Conservation (phyloP, 2,797 vertebrate species). For the Enteromius afrohamiltoni region DNA sequence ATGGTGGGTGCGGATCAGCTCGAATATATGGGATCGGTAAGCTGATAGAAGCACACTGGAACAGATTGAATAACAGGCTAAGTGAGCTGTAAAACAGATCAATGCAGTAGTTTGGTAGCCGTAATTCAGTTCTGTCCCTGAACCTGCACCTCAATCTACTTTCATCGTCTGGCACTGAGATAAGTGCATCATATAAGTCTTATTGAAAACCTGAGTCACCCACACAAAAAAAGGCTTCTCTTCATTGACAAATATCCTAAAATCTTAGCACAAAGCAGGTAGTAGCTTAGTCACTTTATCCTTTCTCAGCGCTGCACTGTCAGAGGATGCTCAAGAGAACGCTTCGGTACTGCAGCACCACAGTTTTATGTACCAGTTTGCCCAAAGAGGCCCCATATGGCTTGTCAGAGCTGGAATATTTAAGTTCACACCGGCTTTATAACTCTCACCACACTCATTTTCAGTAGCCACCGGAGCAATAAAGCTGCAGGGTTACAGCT, state of each 20-base stretch:
- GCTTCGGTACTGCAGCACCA: constrained; percentile 43
- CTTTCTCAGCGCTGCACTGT: constrained; percentile 13
- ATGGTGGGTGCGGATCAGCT: constrained; percentile 41
- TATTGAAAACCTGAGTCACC: not conserved
- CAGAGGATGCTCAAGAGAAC: constrained; percentile 33
- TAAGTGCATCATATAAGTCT: constrained; percentile 38
- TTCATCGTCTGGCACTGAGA: constrained; percentile 16
- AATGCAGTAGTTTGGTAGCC: constrained; percentile 56
- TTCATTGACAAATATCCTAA: constrained; percentile 23
- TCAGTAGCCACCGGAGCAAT: constrained; percentile 38
- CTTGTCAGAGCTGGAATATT: constrained; percentile 53
- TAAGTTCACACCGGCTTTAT: constrained; percentile 55
- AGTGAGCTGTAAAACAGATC: constrained; percentile 64
- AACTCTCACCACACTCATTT: constrained; percentile 49
- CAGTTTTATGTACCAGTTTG: constrained; percentile 47
- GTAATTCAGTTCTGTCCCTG: constrained; percentile 60
- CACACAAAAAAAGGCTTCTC: not conserved
- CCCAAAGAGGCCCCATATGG: constrained; percentile 51
- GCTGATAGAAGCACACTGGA: constrained; percentile 35
- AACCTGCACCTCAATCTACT: constrained; percentile 58
- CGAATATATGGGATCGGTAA: constrained; percentile 49
- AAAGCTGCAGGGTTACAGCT: constrained; percentile 47
- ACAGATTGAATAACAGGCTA: constrained; percentile 61
- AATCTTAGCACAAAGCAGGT: constrained; percentile 1
- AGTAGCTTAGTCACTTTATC: constrained; percentile 9